phyloP scores from a whole-genome alignment of 2,797 vertebrate genomes.

The Sciurus carolinensis region DNA sequence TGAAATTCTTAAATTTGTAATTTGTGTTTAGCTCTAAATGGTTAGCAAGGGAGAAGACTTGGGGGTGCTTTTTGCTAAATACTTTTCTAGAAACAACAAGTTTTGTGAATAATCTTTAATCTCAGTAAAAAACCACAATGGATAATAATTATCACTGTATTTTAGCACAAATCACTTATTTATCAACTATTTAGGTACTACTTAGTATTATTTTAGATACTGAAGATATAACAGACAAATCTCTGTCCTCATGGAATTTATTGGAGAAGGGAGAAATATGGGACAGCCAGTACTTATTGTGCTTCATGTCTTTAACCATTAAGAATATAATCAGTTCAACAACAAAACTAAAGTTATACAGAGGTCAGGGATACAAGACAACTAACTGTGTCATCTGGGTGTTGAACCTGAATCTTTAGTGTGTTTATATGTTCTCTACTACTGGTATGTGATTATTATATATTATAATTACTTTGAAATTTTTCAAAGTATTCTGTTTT shows the following conservation, averaged over 20 bases:
- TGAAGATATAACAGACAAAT: neutral
- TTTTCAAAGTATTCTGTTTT: neutral
- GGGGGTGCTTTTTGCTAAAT: neutral
- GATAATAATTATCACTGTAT: neutral
- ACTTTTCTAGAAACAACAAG: slow-evolving; percentile 11
- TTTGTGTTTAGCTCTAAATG: slow-evolving; percentile 63
- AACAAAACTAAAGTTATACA: neutral
- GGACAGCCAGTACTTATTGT: neutral
- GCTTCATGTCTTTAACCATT: neutral
- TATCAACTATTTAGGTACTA: neutral
- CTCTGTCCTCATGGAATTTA: neutral
- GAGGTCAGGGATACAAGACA: neutral
- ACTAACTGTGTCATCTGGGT: neutral
- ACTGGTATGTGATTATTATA: neutral
- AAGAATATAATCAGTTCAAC: neutral
- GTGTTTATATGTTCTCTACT: neutral
- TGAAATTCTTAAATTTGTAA: slow-evolving; percentile 46
- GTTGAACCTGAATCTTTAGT: neutral
- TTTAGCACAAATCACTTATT: slow-evolving; percentile 31
- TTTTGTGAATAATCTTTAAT: slow-evolving; percentile 59
- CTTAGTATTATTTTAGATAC: neutral
- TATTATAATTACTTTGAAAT: neutral
- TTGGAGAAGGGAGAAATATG: neutral
- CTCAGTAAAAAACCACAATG: slow-evolving; percentile 43
- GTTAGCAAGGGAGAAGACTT: slow-evolving; percentile 12